phyloP scores from a whole-genome alignment of 2,888 invertebrate species.

The Sisyra terminalis region DNA sequence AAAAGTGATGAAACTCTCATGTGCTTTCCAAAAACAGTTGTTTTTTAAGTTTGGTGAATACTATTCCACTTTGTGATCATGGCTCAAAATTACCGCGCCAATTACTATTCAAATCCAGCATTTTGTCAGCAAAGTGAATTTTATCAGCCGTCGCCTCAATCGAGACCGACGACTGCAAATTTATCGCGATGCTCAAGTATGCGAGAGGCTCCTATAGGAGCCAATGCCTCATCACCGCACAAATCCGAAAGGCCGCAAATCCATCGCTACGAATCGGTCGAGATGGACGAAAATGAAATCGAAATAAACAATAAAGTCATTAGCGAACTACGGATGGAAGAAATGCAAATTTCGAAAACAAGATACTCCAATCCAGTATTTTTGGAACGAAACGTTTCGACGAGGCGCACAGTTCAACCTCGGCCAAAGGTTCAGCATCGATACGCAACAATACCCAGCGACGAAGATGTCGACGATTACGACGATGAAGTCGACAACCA shows the following conservation, averaged over 20 bases:
- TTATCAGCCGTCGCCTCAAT: constrained; percentile 28
- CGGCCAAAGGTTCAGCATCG: background rate
- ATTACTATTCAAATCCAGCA: constrained; percentile 64
- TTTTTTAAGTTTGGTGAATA: background rate
- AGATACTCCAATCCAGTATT: background rate
- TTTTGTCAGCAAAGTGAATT: constrained; percentile 65
- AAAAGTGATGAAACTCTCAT: too few species aligned
- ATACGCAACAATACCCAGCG: constrained; percentile 28
- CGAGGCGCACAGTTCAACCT: background rate
- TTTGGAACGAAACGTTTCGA: background rate
- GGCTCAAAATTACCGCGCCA: constrained; percentile 14
- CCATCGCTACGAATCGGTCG: constrained; percentile 8
- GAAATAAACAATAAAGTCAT: constrained; percentile 6
- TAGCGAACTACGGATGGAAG: constrained; percentile 6
- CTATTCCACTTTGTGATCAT: background rate
- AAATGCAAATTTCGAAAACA: constrained; percentile 4
- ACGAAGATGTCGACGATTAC: constrained; percentile 26
- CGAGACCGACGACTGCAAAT: constrained; percentile 17
- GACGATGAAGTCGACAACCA: constrained; percentile 20
- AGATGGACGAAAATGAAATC: constrained; percentile 8
- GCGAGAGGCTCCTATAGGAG: constrained; percentile 14
- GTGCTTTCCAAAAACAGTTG: background rate
- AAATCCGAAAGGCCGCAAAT: constrained; percentile 7
- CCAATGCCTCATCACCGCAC: constrained; percentile 7
- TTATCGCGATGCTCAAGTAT: constrained; percentile 14